A percentile compares a stretch with the other conserved stretches of the same genome.
Evolutionary conservation across 2,888 invertebrate genomes (phyloP).

Genomic region (Leucozona laternaria): DNA sequence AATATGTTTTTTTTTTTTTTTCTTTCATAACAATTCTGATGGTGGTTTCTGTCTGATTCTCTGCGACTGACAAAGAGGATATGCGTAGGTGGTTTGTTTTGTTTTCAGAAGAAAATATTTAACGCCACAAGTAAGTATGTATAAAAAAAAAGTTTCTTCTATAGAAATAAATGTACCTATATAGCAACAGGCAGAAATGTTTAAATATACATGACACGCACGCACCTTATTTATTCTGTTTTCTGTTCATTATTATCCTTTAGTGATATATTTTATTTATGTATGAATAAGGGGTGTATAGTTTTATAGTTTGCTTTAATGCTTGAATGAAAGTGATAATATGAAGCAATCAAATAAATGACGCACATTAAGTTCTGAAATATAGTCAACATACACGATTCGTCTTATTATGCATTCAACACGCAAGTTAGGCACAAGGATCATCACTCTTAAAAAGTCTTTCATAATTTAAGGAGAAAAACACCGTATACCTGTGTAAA

Average conservation of each 20-base stretch:
- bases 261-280: not conserved
- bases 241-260: constrained; percentile 6
- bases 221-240: constrained; percentile 18
- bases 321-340: constrained; percentile 31
- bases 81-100: constrained; percentile 14
- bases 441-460: not conserved
- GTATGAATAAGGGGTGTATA: constrained; percentile 8
- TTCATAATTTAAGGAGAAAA: not conserved
- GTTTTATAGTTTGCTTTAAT: constrained; percentile 8
- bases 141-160: not conserved
- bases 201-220: constrained; percentile 7
- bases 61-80: constrained; percentile 26
- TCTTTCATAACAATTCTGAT: not conserved
- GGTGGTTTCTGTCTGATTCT: constrained; percentile 1
- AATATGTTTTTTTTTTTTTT: not conserved
- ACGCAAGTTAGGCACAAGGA: constrained; percentile 1
- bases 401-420: not conserved
- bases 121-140: not conserved
- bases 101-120: constrained; percentile 8
- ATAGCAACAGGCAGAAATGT: constrained; percentile 14
- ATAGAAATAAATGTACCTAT: not conserved
- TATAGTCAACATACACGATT: not conserved
- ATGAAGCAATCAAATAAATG: constrained; percentile 17
- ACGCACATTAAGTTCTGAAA: not conserved
- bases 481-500: not conserved